Evolutionary conservation across 2,888 invertebrate species (phyloP).

Genomic region (Amphipyra berbera): DNA sequence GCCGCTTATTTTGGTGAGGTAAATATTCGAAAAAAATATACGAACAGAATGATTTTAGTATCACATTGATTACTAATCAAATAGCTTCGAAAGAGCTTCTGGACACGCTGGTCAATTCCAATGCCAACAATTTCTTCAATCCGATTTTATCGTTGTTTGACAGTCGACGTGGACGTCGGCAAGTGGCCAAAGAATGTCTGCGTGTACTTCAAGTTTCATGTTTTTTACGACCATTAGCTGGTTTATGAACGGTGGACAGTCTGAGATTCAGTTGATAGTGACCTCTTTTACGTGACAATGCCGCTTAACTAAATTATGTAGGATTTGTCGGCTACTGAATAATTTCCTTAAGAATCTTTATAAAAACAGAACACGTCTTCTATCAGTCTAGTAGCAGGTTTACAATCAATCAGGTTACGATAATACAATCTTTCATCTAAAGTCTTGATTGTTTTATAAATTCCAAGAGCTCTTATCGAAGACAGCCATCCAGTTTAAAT

Average conservation of each 20-base stretch:
- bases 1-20: constrained; percentile 27
- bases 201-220: constrained; percentile 56
- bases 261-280: constrained; percentile 54
- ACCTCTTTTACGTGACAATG: constrained; percentile 34
- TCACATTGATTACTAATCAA: constrained; percentile 51
- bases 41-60: constrained; percentile 38
- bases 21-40: constrained; percentile 19
- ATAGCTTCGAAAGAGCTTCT: constrained; percentile 52
- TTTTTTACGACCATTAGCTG: constrained; percentile 63
- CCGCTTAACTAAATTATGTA: constrained; percentile 31
- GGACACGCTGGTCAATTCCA: constrained; percentile 56
- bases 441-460: constrained; percentile 15
- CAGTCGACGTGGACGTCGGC: constrained; percentile 63
- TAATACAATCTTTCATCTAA: background rate
- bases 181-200: constrained; percentile 67
- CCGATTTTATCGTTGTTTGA: constrained; percentile 76
- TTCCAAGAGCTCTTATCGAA: constrained; percentile 22
- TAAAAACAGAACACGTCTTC: background rate
- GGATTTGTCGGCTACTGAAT: constrained; percentile 13
- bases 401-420: too few species aligned
- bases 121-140: constrained; percentile 68
- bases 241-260: constrained; percentile 53
- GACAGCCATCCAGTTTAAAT: constrained; percentile 25
- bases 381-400: too few species aligned
- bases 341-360: constrained; percentile 11